phyloP scores from a whole-genome alignment of 2,888 invertebrate species.

The Parasteatoda lunata region DNA sequence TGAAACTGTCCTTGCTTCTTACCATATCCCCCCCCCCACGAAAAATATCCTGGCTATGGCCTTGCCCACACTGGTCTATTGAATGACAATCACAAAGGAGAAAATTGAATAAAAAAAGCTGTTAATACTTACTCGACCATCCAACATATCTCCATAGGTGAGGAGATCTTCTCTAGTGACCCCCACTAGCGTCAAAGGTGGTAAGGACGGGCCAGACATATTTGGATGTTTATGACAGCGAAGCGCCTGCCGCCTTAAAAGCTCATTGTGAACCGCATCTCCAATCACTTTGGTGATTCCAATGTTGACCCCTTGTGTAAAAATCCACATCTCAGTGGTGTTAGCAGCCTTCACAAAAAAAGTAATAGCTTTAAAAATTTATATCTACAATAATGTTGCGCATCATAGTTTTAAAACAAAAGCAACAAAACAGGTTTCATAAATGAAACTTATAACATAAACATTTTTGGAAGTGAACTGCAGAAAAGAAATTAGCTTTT shows the following conservation, averaged over 20 bases:
- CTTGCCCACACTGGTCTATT: too few species aligned
- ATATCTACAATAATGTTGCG: not conserved
- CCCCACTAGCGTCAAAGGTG: conserved; percentile 68
- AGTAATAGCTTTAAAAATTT: not conserved
- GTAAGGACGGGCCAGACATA: conserved; percentile 37
- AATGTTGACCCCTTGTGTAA: conserved; percentile 73
- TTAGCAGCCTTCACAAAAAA: conserved; percentile 72
- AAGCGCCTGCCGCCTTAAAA: conserved; percentile 70
- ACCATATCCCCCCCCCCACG: too few species aligned
- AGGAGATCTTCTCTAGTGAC: conserved; percentile 67
- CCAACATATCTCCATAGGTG: conserved; percentile 66
- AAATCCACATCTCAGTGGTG: conserved; percentile 74
- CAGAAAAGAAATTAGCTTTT: too few species aligned
- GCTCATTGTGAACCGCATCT: conserved; percentile 71
- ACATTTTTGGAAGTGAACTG: too few species aligned
- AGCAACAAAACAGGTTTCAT: too few species aligned
- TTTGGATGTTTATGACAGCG: conserved; percentile 69
- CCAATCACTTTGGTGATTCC: conserved; percentile 73
- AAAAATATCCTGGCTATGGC: too few species aligned
- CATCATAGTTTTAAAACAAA: too few species aligned
- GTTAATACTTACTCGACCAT: conserved; percentile 52
- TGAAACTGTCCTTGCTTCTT: too few species aligned
- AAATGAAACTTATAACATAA: too few species aligned
- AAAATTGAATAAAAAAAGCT: not conserved
- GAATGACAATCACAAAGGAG: not conserved